Evolutionary conservation across 2,113 vertebrate genomes (phyloP).

Genomic region (Scomber colias): DNA sequence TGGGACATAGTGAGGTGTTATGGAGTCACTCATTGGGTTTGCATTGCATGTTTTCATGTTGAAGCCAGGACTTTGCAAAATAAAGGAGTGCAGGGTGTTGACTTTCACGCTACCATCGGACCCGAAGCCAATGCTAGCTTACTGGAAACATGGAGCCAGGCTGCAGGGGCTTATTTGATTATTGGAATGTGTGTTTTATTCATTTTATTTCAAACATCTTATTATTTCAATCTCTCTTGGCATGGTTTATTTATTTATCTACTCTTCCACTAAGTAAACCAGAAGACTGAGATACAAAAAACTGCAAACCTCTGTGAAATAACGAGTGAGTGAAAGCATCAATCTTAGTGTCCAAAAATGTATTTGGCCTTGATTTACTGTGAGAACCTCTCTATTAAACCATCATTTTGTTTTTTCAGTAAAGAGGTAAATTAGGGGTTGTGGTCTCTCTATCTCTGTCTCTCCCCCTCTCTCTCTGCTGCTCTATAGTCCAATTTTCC

Average conservation of each 20-base stretch:
- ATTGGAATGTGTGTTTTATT: too few species aligned
- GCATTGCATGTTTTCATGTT: too few species aligned
- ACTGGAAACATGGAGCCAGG: too few species aligned
- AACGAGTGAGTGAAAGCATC: background rate
- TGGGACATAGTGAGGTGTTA: too few species aligned
- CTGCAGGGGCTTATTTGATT: too few species aligned
- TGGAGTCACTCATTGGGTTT: too few species aligned
- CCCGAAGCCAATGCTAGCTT: too few species aligned
- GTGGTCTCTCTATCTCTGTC: background rate
- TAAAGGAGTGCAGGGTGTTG: too few species aligned
- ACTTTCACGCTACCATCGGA: too few species aligned
- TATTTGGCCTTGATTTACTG: background rate
- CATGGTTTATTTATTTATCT: too few species aligned
- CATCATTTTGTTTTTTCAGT: background rate
- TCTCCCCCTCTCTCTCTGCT: background rate
- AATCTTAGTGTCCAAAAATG: background rate
- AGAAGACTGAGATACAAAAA: background rate
- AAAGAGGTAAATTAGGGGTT: conserved; percentile 13
- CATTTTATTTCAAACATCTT: background rate
- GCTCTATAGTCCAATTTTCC: conserved; percentile 30
- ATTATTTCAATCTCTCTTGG: background rate
- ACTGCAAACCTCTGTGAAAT: background rate
- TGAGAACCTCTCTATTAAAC: conserved; percentile 14
- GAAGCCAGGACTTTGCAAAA: too few species aligned
- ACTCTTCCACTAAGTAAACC: too few species aligned